A percentile compares a stretch with the other conserved stretches of the same genome.
phyloP scores from a whole-genome alignment of 2,113 vertebrate genomes.

The Meriones unguiculatus region DNA sequence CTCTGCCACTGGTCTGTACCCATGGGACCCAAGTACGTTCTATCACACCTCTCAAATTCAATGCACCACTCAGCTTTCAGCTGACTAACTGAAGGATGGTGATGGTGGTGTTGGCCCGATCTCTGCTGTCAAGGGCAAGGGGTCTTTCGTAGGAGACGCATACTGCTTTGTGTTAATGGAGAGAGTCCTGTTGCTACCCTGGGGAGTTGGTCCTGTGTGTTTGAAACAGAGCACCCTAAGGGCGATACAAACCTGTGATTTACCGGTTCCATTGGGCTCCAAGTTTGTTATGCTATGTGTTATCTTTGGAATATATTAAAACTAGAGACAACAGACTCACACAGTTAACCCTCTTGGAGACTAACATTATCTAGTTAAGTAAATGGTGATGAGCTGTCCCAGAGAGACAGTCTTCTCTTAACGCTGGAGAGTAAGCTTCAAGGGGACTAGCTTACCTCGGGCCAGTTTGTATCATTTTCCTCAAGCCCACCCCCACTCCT shows the following conservation, averaged over 20 bases:
- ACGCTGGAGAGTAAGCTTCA: not conserved
- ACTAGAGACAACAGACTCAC: not conserved
- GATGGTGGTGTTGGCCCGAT: not conserved
- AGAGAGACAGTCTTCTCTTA: not conserved
- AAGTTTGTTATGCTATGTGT: not conserved
- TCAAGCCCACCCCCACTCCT: not conserved
- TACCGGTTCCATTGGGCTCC: not conserved
- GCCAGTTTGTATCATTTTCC: not conserved
- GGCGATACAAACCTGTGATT: not conserved
- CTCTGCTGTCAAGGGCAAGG: not conserved
- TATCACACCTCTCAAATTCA: not conserved
- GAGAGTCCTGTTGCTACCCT: not conserved
- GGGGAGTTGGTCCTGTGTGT: not conserved
- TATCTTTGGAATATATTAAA: slow-evolving; percentile 19
- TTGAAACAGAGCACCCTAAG: not conserved
- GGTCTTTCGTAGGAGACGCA: not conserved
- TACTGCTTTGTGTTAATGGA: not conserved
- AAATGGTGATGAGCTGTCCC: not conserved
- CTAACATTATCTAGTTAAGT: not conserved
- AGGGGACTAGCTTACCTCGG: slow-evolving; percentile 3
- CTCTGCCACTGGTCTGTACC: not conserved
- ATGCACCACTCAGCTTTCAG: not conserved
- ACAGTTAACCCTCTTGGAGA: not conserved
- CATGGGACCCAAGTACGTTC: fast-evolving
- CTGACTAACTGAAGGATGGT: not conserved